These are phyloP conservation scores for Aviceda subcristata DNA, from an alignment of 2,113 vertebrate genomes.

Conservation along the genomic window DNA sequence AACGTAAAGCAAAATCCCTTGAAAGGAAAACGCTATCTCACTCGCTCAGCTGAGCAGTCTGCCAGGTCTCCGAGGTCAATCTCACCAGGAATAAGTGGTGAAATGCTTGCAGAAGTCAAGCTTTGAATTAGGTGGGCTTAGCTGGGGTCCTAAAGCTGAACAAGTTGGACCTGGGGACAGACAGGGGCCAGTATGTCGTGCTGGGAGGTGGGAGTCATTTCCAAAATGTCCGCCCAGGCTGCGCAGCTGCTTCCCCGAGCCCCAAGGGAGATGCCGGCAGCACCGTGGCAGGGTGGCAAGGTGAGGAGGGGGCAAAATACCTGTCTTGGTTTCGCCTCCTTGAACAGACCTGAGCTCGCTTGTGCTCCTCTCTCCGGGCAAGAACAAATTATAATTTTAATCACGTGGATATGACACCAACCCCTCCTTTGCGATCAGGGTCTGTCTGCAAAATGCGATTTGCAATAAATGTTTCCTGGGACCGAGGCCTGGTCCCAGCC, in stretches of 20 bases:
- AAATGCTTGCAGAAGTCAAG: neutral
- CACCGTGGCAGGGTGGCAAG: neutral
- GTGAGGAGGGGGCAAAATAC: neutral
- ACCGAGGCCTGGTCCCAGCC: neutral
- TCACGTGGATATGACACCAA: neutral
- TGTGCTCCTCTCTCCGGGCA: neutral
- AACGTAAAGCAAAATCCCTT: conserved; percentile 5
- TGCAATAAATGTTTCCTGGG: neutral
- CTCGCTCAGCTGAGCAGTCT: neutral
- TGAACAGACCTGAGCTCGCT: neutral
- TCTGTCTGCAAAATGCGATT: neutral
- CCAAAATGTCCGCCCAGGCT: neutral
- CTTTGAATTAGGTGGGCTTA: neutral
- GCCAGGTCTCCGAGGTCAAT: neutral
- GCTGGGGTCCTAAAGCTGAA: neutral
- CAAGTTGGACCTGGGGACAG: neutral
- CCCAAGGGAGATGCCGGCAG: neutral
- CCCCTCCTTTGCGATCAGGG: neutral
- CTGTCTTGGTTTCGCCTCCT: neutral
- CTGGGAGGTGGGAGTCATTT: accelerated
- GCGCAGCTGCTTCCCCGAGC: neutral
- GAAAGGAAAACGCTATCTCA: neutral
- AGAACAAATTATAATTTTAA: neutral
- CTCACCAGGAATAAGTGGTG: neutral
- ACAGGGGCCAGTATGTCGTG: accelerated